Evolutionary conservation across 2,888 invertebrate species (phyloP).

Genomic region (Lissocephala sabroskyi): DNA sequence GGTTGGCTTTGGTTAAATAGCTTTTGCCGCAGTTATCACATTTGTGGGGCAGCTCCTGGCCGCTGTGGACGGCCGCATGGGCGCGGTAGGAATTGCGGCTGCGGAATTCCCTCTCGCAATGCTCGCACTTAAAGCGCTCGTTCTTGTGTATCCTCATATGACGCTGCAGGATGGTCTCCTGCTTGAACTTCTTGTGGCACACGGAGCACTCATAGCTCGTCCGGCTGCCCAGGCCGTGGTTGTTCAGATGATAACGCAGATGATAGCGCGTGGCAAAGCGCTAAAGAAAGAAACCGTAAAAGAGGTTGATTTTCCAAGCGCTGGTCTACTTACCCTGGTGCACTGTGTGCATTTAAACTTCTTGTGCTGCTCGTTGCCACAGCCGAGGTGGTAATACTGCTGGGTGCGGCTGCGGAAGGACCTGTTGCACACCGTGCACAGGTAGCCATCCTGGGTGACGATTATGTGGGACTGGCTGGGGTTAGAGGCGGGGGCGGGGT

Average conservation of each 20-base stretch:
- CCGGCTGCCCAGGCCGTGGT: slow-evolving; percentile 15
- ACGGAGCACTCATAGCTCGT: slow-evolving; percentile 36
- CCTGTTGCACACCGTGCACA: slow-evolving; percentile 80
- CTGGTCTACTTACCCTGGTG: slow-evolving; percentile 64
- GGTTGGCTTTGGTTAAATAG: slow-evolving; percentile 79
- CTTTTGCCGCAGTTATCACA: slow-evolving; percentile 74
- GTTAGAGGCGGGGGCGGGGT: slow-evolving; percentile 10
- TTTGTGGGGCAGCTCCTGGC: slow-evolving; percentile 77
- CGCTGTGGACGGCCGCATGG: slow-evolving; percentile 79
- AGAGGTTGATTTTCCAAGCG: too few species aligned
- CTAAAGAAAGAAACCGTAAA: too few species aligned
- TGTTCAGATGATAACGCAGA: slow-evolving; percentile 80
- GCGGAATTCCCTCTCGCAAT: slow-evolving; percentile 78
- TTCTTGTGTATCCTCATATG: slow-evolving; percentile 79
- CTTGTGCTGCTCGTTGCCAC: slow-evolving; percentile 74
- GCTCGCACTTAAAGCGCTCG: slow-evolving; percentile 72
- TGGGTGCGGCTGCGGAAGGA: slow-evolving; percentile 80
- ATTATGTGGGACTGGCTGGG: slow-evolving; percentile 41
- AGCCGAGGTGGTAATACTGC: slow-evolving; percentile 78
- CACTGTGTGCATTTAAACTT: slow-evolving; percentile 73
- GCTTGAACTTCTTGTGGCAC: slow-evolving; percentile 81
- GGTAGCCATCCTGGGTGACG: slow-evolving; percentile 43
- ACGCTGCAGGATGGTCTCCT: slow-evolving; percentile 80
- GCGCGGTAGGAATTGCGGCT: slow-evolving; percentile 76
- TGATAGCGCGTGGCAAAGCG: slow-evolving; percentile 82